phyloP scores from a whole-genome alignment of 2,797 vertebrate species.

The Ceyx erithaca region DNA sequence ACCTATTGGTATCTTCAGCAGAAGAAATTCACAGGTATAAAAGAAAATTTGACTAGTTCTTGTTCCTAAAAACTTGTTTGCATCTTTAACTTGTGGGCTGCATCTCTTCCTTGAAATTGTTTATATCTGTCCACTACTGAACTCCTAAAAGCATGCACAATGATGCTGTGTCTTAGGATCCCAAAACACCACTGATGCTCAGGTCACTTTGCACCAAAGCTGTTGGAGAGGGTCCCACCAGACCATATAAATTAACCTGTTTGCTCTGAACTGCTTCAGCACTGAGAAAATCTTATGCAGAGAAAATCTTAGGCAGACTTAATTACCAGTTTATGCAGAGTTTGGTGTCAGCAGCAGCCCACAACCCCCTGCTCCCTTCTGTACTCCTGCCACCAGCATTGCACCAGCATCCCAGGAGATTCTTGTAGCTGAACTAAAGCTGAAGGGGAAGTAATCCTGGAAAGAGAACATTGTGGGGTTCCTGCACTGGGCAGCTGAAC shows the following conservation, averaged over 20 bases:
- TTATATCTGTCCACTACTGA: background rate
- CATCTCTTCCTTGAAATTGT: background rate
- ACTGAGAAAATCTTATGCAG: background rate
- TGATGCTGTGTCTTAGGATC: background rate
- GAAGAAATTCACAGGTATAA: background rate
- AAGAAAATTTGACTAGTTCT: background rate
- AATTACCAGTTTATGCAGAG: background rate
- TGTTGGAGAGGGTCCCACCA: background rate
- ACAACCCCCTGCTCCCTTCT: background rate
- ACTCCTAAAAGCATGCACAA: background rate
- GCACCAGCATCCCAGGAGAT: background rate
- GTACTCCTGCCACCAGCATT: background rate
- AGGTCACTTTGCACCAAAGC: background rate
- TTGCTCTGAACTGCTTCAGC: background rate
- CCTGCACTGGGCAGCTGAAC: background rate
- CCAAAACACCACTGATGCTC: accelerated
- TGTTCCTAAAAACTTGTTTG: background rate
- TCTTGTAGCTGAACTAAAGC: background rate
- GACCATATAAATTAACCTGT: background rate
- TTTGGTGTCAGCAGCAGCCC: background rate
- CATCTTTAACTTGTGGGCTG: background rate
- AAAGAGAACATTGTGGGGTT: accelerated
- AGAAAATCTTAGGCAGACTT: background rate
- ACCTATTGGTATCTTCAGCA: background rate
- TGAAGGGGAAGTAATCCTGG: background rate